A percentile compares a stretch with the other conserved stretches of the same genome.
phyloP scores from a whole-genome alignment of 2,888 invertebrate genomes.

The Trypoxylon attenuatum region DNA sequence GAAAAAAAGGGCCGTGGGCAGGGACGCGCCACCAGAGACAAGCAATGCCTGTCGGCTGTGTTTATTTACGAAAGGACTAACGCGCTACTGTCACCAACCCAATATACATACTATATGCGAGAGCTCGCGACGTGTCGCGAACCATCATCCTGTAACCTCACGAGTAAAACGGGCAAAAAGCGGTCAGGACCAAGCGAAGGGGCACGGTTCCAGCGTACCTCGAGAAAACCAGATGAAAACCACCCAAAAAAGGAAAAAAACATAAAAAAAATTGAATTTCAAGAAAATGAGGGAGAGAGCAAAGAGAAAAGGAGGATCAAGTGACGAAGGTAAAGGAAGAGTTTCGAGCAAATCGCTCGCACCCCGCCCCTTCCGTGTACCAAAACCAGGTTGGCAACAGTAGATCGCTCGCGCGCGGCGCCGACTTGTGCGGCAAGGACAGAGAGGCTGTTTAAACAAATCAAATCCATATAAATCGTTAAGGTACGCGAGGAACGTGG shows the following conservation, averaged over 20 bases:
- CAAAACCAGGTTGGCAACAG: conserved; percentile 26
- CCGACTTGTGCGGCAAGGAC: conserved; percentile 42
- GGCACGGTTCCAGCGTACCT: conserved; percentile 5
- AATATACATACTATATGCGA: too few relatives aligned
- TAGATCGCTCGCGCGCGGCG: conserved; percentile 32
- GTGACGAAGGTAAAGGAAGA: too few relatives aligned
- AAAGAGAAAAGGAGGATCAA: too few relatives aligned
- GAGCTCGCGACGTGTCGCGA: too few relatives aligned
- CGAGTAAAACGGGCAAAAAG: not conserved
- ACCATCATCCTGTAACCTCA: not conserved
- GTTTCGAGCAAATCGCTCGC: conserved; percentile 4
- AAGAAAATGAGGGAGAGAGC: not conserved
- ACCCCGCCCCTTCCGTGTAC: conserved; percentile 12
- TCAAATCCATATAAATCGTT: conserved; percentile 65
- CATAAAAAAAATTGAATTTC: not conserved
- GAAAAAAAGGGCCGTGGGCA: too few relatives aligned
- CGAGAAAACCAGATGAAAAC: too few relatives aligned
- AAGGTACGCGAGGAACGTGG: conserved; percentile 46
- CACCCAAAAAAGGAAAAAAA: too few relatives aligned
- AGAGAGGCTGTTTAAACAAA: conserved; percentile 69
- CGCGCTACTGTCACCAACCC: conserved; percentile 33
- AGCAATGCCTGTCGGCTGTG: conserved; percentile 52
- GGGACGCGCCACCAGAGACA: conserved; percentile 27
- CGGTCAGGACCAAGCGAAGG: conserved; percentile 35
- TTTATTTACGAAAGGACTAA: conserved; percentile 47